A percentile compares a stretch with the other conserved stretches of the same genome.
Conservation (phyloP, 2,797 vertebrate genomes). For the Cirrhinus mrigala region DNA sequence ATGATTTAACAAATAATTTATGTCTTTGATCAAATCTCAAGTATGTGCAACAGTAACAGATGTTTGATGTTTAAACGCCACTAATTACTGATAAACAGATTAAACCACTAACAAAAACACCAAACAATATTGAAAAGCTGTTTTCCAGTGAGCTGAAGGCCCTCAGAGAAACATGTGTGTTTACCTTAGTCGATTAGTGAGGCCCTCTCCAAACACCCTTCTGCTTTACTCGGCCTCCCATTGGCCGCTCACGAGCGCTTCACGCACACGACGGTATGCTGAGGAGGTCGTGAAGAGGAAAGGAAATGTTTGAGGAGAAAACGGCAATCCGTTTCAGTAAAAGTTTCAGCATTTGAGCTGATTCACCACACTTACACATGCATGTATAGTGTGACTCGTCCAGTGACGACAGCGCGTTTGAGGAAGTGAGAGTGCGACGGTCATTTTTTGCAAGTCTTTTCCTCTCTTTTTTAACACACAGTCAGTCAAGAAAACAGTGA, state of each 20-base stretch:
- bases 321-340: conserved; percentile 51
- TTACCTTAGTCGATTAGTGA: conserved; percentile 76
- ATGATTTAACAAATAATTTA: not conserved
- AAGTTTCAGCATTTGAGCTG: not conserved
- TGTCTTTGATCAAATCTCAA: not conserved
- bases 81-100: not conserved
- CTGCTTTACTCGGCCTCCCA: conserved; percentile 65
- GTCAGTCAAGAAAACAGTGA: not conserved
- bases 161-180: conserved; percentile 59
- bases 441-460: conserved; percentile 11
- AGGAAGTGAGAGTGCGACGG: conserved; percentile 73
- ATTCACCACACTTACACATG: conserved; percentile 42
- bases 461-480: conserved; percentile 7
- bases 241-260: conserved; percentile 62
- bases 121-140: not conserved
- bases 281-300: conserved; percentile 73
- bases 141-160: not conserved
- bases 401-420: conserved; percentile 43
- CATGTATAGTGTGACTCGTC: conserved; percentile 60
- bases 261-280: conserved; percentile 66
- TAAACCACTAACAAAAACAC: not conserved
- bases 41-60: not conserved
- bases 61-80: not conserved
- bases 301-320: conserved; percentile 68
- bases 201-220: conserved; percentile 62